Base-by-base conservation (phyloP, 2,797 vertebrate genomes). In the Cyclura pinguis region DNA sequence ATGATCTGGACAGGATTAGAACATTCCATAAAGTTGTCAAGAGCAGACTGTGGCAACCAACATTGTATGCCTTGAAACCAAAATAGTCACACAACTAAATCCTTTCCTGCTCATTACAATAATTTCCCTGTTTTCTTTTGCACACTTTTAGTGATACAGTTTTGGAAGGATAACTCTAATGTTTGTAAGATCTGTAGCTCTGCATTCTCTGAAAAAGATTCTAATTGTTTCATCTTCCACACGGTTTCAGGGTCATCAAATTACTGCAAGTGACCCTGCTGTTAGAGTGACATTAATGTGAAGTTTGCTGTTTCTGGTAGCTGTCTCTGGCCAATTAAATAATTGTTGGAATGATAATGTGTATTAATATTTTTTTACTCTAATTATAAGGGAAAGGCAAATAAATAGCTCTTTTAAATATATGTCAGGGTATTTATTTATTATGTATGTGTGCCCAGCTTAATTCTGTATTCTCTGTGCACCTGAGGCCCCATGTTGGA, bases 271-370 rank as follows among this genome's bases (percentile, higher is more conserved):
- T 88, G 84, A 84, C 76, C 73, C 24, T 94, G 55, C 32, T 32
- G 16, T 57, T 88, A 92, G 87, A 81, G 20, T 91, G 69, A 86
- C 76, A 74, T 84, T 64, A 89, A 90, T 91, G 82, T 84, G 50
- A 91, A 88, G 78, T 14, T 35, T 84, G 32, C 81, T 83, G 47
- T 92, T 92, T 92, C 86, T 87, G 27, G n/a, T 88, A 88, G 78
- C 38, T 87, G 0, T 86, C 69, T 55, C 13, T 42, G 80, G 81
- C 80, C 80, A 76, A 93, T 8, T 77, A 55, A 57, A 87, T 91
- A 9, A 84, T 32, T 42, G n/a, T 76, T 52, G 85, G 32, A 83
- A 86, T 62, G 18, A 84, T 76, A 52, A 88, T 29, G 35, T 84
- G 88, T 9, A 8, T 90, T 88, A 74, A 8, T 90, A 62, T 86